A percentile compares a stretch with the other conserved stretches of the same genome.
Conservation (phyloP, 2,797 vertebrate species). For the Sebastes nivosus region DNA sequence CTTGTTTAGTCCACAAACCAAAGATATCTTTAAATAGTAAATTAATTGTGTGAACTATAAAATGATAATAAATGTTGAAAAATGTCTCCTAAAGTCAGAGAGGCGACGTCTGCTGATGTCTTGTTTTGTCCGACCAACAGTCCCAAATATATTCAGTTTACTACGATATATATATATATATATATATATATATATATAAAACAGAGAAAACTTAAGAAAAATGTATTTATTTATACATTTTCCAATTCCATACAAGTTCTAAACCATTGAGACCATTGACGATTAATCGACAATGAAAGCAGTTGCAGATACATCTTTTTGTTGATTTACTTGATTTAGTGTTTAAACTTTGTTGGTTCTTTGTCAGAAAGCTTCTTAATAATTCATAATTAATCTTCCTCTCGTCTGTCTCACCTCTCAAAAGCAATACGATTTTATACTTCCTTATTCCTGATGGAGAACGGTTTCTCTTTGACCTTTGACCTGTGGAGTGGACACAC, state of each 20-base stretch:
- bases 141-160: not conserved
- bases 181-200: not conserved
- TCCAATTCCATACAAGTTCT: too few relatives aligned
- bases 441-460: not conserved
- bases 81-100: too few relatives aligned
- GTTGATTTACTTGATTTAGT: not conserved
- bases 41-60: too few relatives aligned
- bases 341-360: constrained; percentile 15
- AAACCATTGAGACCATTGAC: too few relatives aligned
- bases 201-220: not conserved
- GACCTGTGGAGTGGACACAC: not conserved
- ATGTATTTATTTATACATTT: too few relatives aligned
- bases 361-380: constrained; percentile 15
- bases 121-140: not conserved
- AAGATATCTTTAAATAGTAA: too few relatives aligned
- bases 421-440: constrained; percentile 40
- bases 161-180: not conserved
- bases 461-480: not conserved
- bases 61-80: too few relatives aligned
- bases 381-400: constrained; percentile 1
- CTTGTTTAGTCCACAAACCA: not conserved
- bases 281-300: not conserved
- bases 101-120: too few relatives aligned
- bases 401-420: not conserved
- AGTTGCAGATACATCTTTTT: not conserved